phyloP scores from a whole-genome alignment of 2,888 invertebrate genomes.

The Luffia ferchaultella region DNA sequence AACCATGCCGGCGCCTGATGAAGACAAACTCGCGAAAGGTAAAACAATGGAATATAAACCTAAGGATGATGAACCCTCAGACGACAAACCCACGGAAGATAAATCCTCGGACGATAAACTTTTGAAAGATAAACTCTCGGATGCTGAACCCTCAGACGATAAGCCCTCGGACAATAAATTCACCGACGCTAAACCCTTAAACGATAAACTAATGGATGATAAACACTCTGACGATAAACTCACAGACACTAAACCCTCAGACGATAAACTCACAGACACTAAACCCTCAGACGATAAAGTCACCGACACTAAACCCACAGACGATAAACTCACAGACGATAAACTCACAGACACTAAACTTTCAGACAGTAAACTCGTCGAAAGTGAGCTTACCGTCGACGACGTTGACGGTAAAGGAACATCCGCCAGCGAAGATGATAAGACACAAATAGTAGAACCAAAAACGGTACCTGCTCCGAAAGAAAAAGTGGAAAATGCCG shows the following conservation, averaged over 20 bases:
- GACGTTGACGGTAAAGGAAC: slow-evolving; percentile 1
- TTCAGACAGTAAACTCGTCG: too few species aligned
- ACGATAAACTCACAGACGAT: background rate
- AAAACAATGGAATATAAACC: slow-evolving; percentile 7
- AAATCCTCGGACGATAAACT: background rate
- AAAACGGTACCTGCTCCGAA: background rate
- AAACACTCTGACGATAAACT: background rate
- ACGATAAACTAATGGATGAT: background rate
- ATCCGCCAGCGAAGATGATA: background rate
- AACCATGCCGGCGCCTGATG: too few species aligned
- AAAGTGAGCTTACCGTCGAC: too few species aligned
- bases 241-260: slow-evolving; percentile 1
- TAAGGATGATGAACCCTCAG: slow-evolving; percentile 5
- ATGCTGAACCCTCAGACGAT: background rate
- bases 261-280: background rate
- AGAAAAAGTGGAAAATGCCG: slow-evolving; percentile 5
- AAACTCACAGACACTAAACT: background rate
- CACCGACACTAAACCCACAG: background rate
- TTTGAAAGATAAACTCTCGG: background rate
- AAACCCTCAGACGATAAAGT: background rate
- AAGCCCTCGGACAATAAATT: background rate
- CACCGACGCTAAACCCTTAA: background rate
- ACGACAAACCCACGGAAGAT: slow-evolving; percentile 10
- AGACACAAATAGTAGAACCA: slow-evolving; percentile 3
- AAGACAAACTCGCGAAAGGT: slow-evolving; percentile 16